phyloP scores from a whole-genome alignment of 2,888 invertebrate genomes.

The Glomeris marginata region DNA sequence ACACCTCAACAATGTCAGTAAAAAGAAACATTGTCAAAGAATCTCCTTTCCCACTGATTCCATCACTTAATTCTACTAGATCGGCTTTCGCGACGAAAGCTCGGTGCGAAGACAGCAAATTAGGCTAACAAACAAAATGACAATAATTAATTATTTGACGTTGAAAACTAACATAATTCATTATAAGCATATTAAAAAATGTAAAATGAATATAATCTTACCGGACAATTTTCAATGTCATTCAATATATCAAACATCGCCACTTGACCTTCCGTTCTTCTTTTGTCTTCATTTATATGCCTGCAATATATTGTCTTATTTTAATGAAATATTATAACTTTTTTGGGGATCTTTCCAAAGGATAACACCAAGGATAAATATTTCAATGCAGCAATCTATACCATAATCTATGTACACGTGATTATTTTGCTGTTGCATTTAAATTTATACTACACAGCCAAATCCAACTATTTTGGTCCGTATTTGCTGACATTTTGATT shows the following conservation, averaged over 20 bases:
- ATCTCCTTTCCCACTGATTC: conserved; percentile 69
- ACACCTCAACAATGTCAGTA: conserved; percentile 82
- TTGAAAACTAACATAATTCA: not conserved
- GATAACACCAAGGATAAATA: no score
- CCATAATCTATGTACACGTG: no score
- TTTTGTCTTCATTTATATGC: conserved; percentile 94
- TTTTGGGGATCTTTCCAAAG: no score
- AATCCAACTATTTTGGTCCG: not conserved
- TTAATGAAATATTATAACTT: no score
- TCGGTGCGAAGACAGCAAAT: conserved; percentile 85
- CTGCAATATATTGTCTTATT: conserved; percentile 22
- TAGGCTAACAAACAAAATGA: conserved; percentile 42
- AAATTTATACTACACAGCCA: conserved; percentile 1
- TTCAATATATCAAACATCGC: conserved; percentile 95
- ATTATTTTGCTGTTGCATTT: not conserved
- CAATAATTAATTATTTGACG: no score
- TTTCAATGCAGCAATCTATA: no score
- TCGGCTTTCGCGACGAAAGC: conserved; percentile 73
- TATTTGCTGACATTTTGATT: not conserved
- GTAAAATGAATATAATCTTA: conserved; percentile 36
- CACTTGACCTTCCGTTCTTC: conserved; percentile 88
- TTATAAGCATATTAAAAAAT: not conserved
- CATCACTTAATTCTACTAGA: conserved; percentile 59
- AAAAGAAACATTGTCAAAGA: conserved; percentile 80
- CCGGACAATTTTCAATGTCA: conserved; percentile 95